A percentile compares a stretch with the other conserved stretches of the same genome.
phyloP scores from a whole-genome alignment of 2,888 invertebrate genomes.

The Drosophila longiperda region DNA sequence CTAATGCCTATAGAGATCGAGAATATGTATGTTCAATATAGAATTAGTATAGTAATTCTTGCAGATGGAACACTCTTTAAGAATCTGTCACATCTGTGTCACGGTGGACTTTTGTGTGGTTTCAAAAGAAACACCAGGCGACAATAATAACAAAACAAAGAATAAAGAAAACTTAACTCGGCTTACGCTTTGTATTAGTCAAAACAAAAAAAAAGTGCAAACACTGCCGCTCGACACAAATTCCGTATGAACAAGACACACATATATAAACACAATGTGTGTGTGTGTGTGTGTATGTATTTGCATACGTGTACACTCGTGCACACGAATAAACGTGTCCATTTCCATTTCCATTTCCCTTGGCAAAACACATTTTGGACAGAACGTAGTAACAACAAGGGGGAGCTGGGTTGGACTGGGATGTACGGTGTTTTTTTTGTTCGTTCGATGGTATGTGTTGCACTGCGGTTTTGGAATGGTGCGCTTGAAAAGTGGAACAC shows the following conservation, averaged over 20 bases:
- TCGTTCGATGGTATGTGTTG: constrained; percentile 26
- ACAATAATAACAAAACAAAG: constrained; percentile 21
- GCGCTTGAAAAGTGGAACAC: constrained; percentile 69
- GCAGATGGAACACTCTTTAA: not conserved
- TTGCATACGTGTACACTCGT: constrained; percentile 6
- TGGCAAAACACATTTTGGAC: constrained; percentile 46
- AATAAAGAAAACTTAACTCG: constrained; percentile 32
- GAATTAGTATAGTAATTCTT: not conserved
- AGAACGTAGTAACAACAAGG: constrained; percentile 42
- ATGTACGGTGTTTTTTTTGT: not conserved
- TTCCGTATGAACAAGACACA: constrained; percentile 33
- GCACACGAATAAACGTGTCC: constrained; percentile 6
- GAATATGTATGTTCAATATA: too few species aligned
- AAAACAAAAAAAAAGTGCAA: constrained; percentile 52
- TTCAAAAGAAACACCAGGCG: constrained; percentile 25
- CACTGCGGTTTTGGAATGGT: constrained; percentile 47
- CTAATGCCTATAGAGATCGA: not conserved
- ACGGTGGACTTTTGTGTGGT: constrained; percentile 26
- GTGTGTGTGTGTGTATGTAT: not conserved
- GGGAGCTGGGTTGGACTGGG: not conserved
- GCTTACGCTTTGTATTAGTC: constrained; percentile 33
- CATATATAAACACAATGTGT: constrained; percentile 20
- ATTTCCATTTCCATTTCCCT: constrained; percentile 49
- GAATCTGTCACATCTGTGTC: constrained; percentile 23
- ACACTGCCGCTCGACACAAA: constrained; percentile 60